Evolutionary conservation across 2,797 vertebrate genomes (phyloP), one percentile per base, ranked within the genome.

Genomic region (Cygnus olor): DNA sequence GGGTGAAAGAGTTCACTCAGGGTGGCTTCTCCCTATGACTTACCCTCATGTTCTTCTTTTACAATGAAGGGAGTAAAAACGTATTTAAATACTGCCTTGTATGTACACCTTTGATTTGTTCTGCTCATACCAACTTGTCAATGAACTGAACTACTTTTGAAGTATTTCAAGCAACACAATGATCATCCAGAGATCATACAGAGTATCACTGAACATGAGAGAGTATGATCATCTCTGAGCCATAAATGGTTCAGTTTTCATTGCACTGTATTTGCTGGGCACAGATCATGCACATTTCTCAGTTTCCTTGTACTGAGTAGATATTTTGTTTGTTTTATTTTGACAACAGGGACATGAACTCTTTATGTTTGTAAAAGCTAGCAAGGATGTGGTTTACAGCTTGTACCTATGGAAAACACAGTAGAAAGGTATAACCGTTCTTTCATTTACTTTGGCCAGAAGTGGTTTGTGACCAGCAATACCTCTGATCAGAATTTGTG

Each of bases 401-500:
- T 77, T 70, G 61, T 76, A 90, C 73, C 64, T 87, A 49, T 65
- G 81, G 81, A 93, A 89, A 91, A 88, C 20, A 56, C 40, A 91
- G 45, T 69, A 88, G 96, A 96, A 91, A 93, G 24, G 54, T 88
- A 73, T 61, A 93, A 91, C 66, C 0, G 0, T 76, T 47, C 34
- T 92, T 68, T 73, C 38, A 24, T 81, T 93, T 90, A 71, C 68
- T 88, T 92, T n/a, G 74, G 77, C 61, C n/a, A 44, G 69, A 90
- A 92, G 86, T 22, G 24, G 28, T 85, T 53, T 69, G 70, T 71
- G 76, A 82, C 73, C 89, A 96, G 93, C 49, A 93, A 94, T 49
- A 85, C 51, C 79, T 87, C 49, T 64, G 61, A 92, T 65, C 74
- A 74, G 95, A 97, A 96, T 95, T 84, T 94, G 94, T 95, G 80